Base-by-base conservation (phyloP, 2,113 vertebrate genomes). In the Copsychus sechellarum region DNA sequence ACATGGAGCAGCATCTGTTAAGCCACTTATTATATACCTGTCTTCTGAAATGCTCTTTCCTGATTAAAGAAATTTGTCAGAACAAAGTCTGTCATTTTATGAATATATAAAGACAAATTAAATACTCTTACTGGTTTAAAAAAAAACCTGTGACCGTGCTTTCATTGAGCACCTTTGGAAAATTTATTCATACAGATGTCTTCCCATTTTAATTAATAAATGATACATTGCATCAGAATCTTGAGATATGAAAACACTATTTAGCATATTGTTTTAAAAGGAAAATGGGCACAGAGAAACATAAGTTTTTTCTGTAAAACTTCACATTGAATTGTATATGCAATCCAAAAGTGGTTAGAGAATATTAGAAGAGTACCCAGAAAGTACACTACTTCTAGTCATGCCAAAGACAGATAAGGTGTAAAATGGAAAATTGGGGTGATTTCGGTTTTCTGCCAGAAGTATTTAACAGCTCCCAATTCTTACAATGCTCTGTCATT, bases 61-160 rank as follows among this genome's bases (percentile, higher is more conserved):
- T 88, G 31, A 53, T 40, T 80, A 45, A 93, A 73, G 50, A 94
- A 91, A 94, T 77, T 92, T 94, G n/a, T 47, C 45, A 96, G 61
- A 91, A 73, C 50, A 69, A 78, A 80, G 28, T 74, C n/a, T 86
- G 42, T 90, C 91, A 74, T 76, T 81, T 94, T 58, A 51, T 86
- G 65, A 90, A 94, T 92, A 60, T 67, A 82, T 82, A 89, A 92
- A 47, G 19, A 56, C 14, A 82, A 88, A 90, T 73, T 85, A 96
- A 93, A 43, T 78, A 69, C 34, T 54, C 11, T 85, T 95, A 73
- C 38, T 82, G 23, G 6, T 67, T 83, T 65, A 56, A 84, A 73
- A 84, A 60, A 61, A 69, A 69, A 25, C 1, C 29, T 42, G 51
- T 48, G 31, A 40, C 31, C 14, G 40, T 45, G 17, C 3, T 93